Percentiles rank a stretch among this genome's conserved stretches.
Evolutionary conservation across 2,797 vertebrate species (phyloP).

Genomic region (Sebastiscus albofasciatus): DNA sequence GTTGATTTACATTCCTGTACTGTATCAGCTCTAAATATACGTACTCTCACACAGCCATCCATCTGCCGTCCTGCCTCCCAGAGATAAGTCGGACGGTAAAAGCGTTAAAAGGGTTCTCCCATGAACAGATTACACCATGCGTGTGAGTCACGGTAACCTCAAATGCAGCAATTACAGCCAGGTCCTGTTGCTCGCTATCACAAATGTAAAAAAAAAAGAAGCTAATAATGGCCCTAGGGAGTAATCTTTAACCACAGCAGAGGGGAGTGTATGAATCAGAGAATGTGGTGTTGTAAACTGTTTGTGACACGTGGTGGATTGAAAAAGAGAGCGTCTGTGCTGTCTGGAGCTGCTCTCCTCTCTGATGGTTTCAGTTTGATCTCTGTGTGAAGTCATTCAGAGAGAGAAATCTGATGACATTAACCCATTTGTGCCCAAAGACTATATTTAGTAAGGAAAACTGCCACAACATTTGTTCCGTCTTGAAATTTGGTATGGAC

Average conservation of each 20-base stretch:
- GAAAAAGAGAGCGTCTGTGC: conserved; percentile 1
- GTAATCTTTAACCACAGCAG: conserved; percentile 11
- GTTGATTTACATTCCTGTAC: conserved; percentile 55
- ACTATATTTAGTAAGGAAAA: no score
- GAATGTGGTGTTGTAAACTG: conserved; percentile 23
- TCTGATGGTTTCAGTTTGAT: conserved; percentile 34
- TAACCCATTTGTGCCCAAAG: no score
- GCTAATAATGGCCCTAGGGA: not conserved
- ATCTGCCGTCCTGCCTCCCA: conserved; percentile 53
- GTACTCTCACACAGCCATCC: conserved; percentile 48
- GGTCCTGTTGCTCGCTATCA: conserved; percentile 22
- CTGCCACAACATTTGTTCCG: no score
- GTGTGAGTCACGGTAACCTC: conserved; percentile 34
- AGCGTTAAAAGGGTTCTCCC: conserved; percentile 50
- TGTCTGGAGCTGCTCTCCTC: conserved; percentile 7
- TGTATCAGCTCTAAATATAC: conserved; percentile 70
- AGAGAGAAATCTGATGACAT: conserved; percentile 9
- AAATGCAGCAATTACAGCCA: conserved; percentile 34
- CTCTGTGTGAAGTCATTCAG: conserved; percentile 8
- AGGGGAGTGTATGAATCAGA: conserved; percentile 2
- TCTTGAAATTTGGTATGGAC: no score
- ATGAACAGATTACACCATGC: conserved; percentile 37
- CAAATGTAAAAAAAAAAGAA: conserved; percentile 12
- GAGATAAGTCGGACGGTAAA: conserved; percentile 59
- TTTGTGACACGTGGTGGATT: conserved; percentile 2